Conservation (phyloP, 2,113 vertebrate species). For the Aphelocoma coerulescens region DNA sequence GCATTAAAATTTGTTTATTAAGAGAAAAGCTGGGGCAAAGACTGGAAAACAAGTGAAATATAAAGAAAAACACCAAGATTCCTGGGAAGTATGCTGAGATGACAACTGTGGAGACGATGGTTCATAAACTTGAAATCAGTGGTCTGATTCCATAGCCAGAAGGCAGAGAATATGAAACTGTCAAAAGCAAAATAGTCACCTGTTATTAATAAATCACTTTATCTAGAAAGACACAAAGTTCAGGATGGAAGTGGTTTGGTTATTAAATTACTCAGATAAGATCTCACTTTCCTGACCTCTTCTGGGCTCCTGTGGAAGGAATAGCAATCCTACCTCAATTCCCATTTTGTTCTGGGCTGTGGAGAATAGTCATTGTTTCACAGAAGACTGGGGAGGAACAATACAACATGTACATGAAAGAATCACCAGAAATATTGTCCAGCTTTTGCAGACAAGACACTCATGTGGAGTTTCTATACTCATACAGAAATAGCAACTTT, state of each 20-base stretch:
- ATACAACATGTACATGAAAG: conserved; percentile 63
- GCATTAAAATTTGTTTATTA: neutral
- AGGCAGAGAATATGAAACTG: neutral
- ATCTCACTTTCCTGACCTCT: neutral
- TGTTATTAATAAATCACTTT: neutral
- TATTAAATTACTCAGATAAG: neutral
- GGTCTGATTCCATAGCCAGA: neutral
- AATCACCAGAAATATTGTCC: conserved; percentile 63
- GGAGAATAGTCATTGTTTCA: conserved; percentile 70
- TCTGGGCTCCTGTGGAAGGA: conserved; percentile 41
- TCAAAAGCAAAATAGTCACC: neutral
- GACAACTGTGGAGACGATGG: neutral
- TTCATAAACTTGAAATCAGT: neutral
- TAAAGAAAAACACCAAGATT: neutral
- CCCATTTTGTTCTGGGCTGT: conserved; percentile 71
- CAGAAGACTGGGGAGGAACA: neutral
- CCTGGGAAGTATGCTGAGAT: neutral
- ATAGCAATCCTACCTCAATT: conserved; percentile 66
- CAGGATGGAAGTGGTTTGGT: neutral
- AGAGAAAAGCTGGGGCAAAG: neutral
- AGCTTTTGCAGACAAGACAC: conserved; percentile 61
- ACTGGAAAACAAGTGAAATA: neutral
- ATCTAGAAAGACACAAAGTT: neutral
- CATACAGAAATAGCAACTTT: neutral
- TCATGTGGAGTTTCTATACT: neutral